Percentiles rank a stretch among this genome's conserved stretches.
Evolutionary conservation across 2,888 invertebrate species (phyloP).

Genomic region (Scaptomyza caliginosa): DNA sequence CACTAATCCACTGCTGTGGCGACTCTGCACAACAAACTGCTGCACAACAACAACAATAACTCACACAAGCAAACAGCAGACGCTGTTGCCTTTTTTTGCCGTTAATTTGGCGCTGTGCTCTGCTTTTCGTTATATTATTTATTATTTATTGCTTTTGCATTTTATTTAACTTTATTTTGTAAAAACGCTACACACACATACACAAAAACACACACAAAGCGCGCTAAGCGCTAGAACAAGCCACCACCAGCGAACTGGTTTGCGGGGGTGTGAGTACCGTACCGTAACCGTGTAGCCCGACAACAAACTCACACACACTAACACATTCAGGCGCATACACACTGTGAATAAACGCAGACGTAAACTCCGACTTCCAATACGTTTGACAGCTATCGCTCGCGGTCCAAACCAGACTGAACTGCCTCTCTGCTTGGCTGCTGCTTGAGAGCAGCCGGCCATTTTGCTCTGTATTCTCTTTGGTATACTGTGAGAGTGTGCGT

Average conservation of each 20-base stretch:
- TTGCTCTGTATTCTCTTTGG: constrained; percentile 25
- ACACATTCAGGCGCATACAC: constrained; percentile 46
- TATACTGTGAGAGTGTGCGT: constrained; percentile 15
- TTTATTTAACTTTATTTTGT: constrained; percentile 45
- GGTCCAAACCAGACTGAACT: constrained; percentile 60
- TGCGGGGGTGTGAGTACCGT: constrained; percentile 66
- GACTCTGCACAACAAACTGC: constrained; percentile 64
- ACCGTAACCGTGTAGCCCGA: constrained; percentile 53
- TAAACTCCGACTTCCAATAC: constrained; percentile 48
- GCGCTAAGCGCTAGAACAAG: constrained; percentile 36
- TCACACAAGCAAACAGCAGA: constrained; percentile 36
- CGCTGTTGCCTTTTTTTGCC: constrained; percentile 37
- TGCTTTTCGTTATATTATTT: constrained; percentile 53
- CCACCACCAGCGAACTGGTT: constrained; percentile 70
- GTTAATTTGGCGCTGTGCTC: constrained; percentile 52
- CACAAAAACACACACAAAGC: constrained; percentile 28
- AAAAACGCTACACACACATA: background rate
- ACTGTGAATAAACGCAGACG: constrained; percentile 34
- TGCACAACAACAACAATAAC: constrained; percentile 42
- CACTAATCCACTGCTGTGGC: constrained; percentile 83
- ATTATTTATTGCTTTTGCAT: constrained; percentile 56
- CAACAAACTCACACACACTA: constrained; percentile 38
- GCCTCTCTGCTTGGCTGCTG: constrained; percentile 13
- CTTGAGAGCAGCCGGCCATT: constrained; percentile 39
- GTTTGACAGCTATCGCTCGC: constrained; percentile 43